Base-by-base conservation (phyloP, 2,113 vertebrate genomes). In the Psammodynastes pulverulentus region DNA sequence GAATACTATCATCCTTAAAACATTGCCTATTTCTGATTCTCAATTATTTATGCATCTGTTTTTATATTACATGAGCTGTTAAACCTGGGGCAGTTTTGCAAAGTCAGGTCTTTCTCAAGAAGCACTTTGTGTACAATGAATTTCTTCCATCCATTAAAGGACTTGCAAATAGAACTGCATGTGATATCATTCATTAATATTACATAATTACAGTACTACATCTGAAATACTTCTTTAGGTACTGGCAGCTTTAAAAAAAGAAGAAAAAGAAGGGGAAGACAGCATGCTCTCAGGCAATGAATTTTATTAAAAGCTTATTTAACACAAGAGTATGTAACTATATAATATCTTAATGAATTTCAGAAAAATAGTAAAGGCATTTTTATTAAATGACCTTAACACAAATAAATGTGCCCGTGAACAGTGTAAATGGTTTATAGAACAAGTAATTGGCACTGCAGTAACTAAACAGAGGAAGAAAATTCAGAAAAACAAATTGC, bases 31-130 rank as follows among this genome's bases (percentile, higher is more conserved):
- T 97, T 97, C 96, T 93, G 95, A 95, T 94, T 94, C 93, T 97
- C 95, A 97, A 97, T 97, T 97, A 98, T 97, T 97, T 95, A 97
- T 89, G 94, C 93, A 91, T 94, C 96, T 97, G 94, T 96, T 96
- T 96, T 96, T 88, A 97, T 96, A 97, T 97, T 96, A 96, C 95
- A 96, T 93, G 97, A 96, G 91, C 95, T 89, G 86, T 91, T 95
- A 96, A 95, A 96, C 94, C 91, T 94, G 93, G 95, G 93, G 34
- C 95, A 93, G 96, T 96, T 96, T 89, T 93, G 93, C 90, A 94
- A 95, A 93, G 93, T 94, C 94, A 95, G 96, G 96, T 96, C 96
- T 94, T 97, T 96, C 95, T 96, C 92, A 84, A 94, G 93, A 97
- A 97, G 92, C 94, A 95, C 93, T 95, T 95, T 95, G 93, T 89